A percentile compares a stretch with the other conserved stretches of the same genome.
Conservation (phyloP, 2,113 vertebrate species). For the Vireo altiloquus region DNA sequence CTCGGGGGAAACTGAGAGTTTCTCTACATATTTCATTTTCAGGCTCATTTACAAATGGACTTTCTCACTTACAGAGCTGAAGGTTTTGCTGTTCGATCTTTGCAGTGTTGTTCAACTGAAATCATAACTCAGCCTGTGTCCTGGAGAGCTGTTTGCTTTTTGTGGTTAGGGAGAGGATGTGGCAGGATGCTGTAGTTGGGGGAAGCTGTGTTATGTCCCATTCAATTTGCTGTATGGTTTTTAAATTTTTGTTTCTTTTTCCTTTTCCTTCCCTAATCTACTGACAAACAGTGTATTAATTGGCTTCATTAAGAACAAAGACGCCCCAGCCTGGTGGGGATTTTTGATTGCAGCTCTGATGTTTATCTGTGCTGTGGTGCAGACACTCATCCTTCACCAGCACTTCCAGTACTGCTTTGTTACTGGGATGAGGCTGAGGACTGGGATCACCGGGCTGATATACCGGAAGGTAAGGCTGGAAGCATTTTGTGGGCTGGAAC, state of each 20-base stretch:
- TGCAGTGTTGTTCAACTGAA: not conserved
- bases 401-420: slow-evolving; percentile 88
- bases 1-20: not conserved
- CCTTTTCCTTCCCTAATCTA: not conserved
- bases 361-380: slow-evolving; percentile 84
- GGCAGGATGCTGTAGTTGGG: not conserved
- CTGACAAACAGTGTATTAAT: slow-evolving; percentile 82
- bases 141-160: slow-evolving; percentile 16
- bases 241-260: not conserved
- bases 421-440: slow-evolving; percentile 86
- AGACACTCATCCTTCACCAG: slow-evolving; percentile 88
- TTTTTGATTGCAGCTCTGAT: slow-evolving; percentile 88
- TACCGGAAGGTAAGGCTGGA: slow-evolving; percentile 87
- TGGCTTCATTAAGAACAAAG: slow-evolving; percentile 78
- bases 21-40: not conserved
- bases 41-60: not conserved
- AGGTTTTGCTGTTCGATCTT: not conserved
- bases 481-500: not conserved
- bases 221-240: slow-evolving; percentile 21
- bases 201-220: slow-evolving; percentile 1
- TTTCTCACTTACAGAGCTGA: not conserved
- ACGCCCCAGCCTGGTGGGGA: slow-evolving; percentile 88
- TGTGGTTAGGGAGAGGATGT: not conserved
- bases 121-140: not conserved
- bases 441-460: slow-evolving; percentile 84